These are phyloP conservation scores for Harpagoxenus sublaevis DNA, from an alignment of 2,888 invertebrate species.

Conservation along the genomic window DNA sequence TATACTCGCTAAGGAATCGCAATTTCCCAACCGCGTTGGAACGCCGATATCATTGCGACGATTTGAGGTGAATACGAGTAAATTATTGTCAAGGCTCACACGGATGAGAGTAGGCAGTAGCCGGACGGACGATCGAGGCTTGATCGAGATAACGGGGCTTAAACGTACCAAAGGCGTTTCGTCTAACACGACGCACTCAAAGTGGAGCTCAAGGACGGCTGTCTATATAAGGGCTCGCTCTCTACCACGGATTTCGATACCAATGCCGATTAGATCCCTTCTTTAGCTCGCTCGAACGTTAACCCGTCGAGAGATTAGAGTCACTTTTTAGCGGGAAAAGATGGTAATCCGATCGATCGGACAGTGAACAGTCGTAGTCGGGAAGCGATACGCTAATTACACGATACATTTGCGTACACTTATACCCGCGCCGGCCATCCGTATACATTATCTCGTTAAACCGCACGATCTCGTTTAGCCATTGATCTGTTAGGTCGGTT, in stretches of 20 bases:
- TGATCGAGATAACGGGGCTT: slow-evolving; percentile 77
- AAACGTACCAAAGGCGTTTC: slow-evolving; percentile 66
- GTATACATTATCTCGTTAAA: slow-evolving; percentile 44
- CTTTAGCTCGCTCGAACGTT: slow-evolving; percentile 27
- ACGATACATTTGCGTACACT: slow-evolving; percentile 38
- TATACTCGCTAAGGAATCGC: neutral
- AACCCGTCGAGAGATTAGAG: slow-evolving; percentile 44
- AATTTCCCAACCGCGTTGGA: slow-evolving; percentile 6
- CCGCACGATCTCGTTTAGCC: slow-evolving; percentile 45
- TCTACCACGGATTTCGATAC: slow-evolving; percentile 45
- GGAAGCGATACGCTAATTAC: slow-evolving; percentile 47
- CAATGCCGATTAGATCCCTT: slow-evolving; percentile 48
- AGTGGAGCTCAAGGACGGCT: slow-evolving; percentile 65
- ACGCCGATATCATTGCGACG: slow-evolving; percentile 50
- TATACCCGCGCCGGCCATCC: neutral
- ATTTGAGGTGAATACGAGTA: slow-evolving; percentile 60
- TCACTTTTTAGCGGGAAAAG: slow-evolving; percentile 52
- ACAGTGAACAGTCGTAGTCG: slow-evolving; percentile 3
- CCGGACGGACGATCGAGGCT: slow-evolving; percentile 65
- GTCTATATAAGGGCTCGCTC: slow-evolving; percentile 51
- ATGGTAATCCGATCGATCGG: slow-evolving; percentile 55
- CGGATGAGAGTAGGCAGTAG: slow-evolving; percentile 70
- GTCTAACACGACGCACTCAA: slow-evolving; percentile 61
- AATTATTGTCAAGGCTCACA: slow-evolving; percentile 71
- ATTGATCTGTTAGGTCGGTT: neutral